Conservation (phyloP, 2,113 vertebrate species). For the Percina caprodes region DNA sequence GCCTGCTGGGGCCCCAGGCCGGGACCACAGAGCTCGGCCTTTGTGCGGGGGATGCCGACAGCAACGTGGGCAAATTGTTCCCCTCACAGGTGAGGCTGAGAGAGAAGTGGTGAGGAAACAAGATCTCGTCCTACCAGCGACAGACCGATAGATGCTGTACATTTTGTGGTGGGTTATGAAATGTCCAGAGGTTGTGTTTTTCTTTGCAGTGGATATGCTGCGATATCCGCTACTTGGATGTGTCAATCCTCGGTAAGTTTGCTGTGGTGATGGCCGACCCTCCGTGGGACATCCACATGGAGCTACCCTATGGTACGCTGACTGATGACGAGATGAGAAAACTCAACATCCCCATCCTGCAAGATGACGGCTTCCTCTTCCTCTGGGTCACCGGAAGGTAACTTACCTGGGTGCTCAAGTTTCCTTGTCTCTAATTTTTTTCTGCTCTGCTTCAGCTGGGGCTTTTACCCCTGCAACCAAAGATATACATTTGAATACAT, state of each 20-base stretch:
- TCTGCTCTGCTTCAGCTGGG: too few species aligned
- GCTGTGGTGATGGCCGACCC: conserved; percentile 97
- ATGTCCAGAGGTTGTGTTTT: not conserved
- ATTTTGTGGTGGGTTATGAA: not conserved
- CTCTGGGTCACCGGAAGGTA: conserved; percentile 97
- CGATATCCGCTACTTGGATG: conserved; percentile 93
- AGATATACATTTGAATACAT: not conserved
- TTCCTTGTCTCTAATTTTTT: too few species aligned
- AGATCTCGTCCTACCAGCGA: not conserved
- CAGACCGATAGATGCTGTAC: not conserved
- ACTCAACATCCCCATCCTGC: conserved; percentile 93
- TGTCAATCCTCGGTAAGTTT: conserved; percentile 95
- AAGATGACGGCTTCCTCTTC: conserved; percentile 96
- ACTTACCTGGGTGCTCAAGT: not conserved
- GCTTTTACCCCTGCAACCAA: not conserved
- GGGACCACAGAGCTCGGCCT: conserved; percentile 86
- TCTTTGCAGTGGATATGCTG: conserved; percentile 92
- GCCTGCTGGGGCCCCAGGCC: conserved; percentile 76
- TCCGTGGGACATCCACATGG: conserved; percentile 98
- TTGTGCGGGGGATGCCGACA: conserved; percentile 84
- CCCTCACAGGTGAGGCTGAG: conserved; percentile 87
- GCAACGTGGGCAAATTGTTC: conserved; percentile 90
- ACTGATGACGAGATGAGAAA: conserved; percentile 97
- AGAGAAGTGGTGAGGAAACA: not conserved
- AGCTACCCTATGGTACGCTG: conserved; percentile 93